These are phyloP conservation scores for Dendropsophus ebraccatus DNA, from an alignment of 2,113 vertebrate genomes.

Conservation along the genomic window DNA sequence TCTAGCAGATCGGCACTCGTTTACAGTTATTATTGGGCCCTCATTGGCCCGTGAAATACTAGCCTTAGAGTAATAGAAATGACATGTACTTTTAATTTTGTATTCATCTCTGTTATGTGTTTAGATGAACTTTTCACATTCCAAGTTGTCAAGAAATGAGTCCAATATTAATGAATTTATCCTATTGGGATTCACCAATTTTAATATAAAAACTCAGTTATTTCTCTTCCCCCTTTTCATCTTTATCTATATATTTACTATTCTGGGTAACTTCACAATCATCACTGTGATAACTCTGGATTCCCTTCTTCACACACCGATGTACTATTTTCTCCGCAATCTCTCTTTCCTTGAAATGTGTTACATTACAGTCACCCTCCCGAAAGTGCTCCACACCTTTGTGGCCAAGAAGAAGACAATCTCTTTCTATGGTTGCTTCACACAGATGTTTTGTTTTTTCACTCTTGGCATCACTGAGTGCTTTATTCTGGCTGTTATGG, in stretches of 20 bases:
- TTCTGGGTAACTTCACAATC: conserved; percentile 43
- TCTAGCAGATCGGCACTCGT: too few species aligned
- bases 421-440: conserved; percentile 37
- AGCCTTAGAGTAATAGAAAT: not conserved
- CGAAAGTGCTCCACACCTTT: conserved; percentile 51
- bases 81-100: not conserved
- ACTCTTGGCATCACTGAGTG: conserved; percentile 56
- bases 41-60: too few species aligned
- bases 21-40: too few species aligned
- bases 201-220: conserved; percentile 29
- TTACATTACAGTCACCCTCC: conserved; percentile 49
- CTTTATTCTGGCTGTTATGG: conserved; percentile 53
- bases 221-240: conserved; percentile 43
- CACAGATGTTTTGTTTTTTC: conserved; percentile 54
- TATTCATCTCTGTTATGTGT: not conserved
- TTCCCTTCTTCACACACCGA: conserved; percentile 47
- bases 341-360: conserved; percentile 56
- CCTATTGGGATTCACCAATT: conserved; percentile 48
- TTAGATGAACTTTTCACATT: conserved; percentile 21
- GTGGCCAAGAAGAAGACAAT: conserved; percentile 45
- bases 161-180: conserved; percentile 47
- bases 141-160: conserved; percentile 21
- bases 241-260: conserved; percentile 48
- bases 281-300: conserved; percentile 46
- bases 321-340: conserved; percentile 57